phyloP scores from a whole-genome alignment of 2,888 invertebrate genomes.

The Drosophila glabriapex region DNA sequence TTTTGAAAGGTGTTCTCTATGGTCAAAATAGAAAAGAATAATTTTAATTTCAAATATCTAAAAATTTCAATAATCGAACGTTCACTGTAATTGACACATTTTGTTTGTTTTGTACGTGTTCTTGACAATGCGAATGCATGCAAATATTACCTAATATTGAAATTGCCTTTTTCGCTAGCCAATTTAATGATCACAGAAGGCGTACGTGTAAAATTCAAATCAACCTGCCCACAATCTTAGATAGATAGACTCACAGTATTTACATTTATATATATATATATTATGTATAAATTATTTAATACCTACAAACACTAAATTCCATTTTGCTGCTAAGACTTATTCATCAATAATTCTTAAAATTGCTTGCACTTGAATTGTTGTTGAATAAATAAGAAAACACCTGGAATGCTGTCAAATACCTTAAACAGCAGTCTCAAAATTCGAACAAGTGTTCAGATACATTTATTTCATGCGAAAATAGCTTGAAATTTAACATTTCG shows the following conservation, averaged over 20 bases:
- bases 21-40: neutral
- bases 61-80: too few species aligned
- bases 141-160: constrained; percentile 51
- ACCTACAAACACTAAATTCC: neutral
- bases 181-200: constrained; percentile 42
- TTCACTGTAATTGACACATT: constrained; percentile 3
- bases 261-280: neutral
- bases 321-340: constrained; percentile 6
- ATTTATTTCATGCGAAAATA: constrained; percentile 5
- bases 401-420: constrained; percentile 40
- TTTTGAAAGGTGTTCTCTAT: neutral
- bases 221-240: constrained; percentile 45
- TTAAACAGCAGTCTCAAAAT: constrained; percentile 32
- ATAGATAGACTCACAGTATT: neutral
- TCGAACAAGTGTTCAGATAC: constrained; percentile 15
- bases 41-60: neutral
- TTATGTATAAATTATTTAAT: neutral
- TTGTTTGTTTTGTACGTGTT: constrained; percentile 3
- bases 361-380: constrained; percentile 12
- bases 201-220: constrained; percentile 42
- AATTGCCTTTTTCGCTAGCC: constrained; percentile 64
- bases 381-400: constrained; percentile 36
- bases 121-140: constrained; percentile 32
- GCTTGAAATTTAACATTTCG: constrained; percentile 14
- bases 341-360: constrained; percentile 31